Base-by-base conservation (phyloP, 1,140 invertebrate species). In the Leptopilina clavipes region DNA sequence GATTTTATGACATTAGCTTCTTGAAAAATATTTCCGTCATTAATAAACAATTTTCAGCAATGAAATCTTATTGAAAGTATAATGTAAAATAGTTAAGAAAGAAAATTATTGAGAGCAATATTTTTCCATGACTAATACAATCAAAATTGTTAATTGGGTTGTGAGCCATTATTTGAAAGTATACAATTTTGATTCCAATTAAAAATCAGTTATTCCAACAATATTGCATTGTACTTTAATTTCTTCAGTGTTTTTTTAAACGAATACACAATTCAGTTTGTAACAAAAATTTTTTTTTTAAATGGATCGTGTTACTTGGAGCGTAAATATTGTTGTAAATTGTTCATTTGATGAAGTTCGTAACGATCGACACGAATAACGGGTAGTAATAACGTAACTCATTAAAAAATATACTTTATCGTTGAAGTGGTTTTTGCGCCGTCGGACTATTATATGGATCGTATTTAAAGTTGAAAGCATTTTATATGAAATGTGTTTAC, bases 261-360 rank as follows among this genome's bases (percentile, higher is more conserved):
- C n/a, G 48, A 52, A 8, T 5, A 40, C 37, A 40, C 37, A 40
- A 40, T 40, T 40, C 37, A 40, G 37, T 40, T 40, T n/a, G n/a
- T n/a, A n/a, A n/a, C 5, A 40, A 40, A 8, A 40, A 3, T 40
- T 17, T 52, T 52, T 52, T 52, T 52, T 52, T 52, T n/a, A 52
- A 17, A 52, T 6, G 37, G 2, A n/a, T 8, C 48, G 48, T 52
- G 48, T n/a, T 52, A 17, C 17, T 52, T 52, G n/a, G 48, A 52
- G 48, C n/a, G 48, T 52, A 17, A 52, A 52, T 17, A n/a, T 52
- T 52, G 48, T 52, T 52, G 48, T 52, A 52, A 52, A 52, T 17
- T 17, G 12, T 52, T n/a, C 7, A 52, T 52, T n/a, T 52, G n/a
- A 52, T 52, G 48, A 52, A n/a, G 14, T 52, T 52, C 6, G 48